These are phyloP conservation scores for Cheumatopsyche charites DNA, from an alignment of 1,140 invertebrate genomes.

Conservation along the genomic window DNA sequence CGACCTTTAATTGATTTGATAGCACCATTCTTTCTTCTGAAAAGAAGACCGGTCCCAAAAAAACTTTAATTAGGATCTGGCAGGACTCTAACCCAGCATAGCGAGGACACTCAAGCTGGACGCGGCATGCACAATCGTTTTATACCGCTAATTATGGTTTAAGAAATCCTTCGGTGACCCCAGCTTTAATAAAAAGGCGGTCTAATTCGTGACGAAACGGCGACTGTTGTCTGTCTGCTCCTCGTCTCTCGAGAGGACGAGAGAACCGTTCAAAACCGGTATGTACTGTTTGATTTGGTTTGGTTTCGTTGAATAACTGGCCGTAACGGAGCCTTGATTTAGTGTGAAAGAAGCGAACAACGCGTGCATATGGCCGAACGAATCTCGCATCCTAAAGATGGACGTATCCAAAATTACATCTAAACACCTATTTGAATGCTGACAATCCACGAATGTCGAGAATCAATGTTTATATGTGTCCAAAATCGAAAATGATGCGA, in stretches of 20 bases:
- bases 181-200: background rate
- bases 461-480: background rate
- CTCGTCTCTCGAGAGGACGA: background rate
- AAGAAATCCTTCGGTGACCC: no score
- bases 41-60: no score
- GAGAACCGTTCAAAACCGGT: conserved; percentile 32
- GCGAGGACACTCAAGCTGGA: no score
- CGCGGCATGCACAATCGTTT: no score
- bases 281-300: conserved; percentile 40
- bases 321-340: conserved; percentile 23
- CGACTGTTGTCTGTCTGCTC: conserved; percentile 1
- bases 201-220: conserved; percentile 3
- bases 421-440: no score
- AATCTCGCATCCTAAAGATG: background rate
- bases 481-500: background rate
- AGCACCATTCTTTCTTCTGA: no score
- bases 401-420: no score
- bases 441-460: background rate
- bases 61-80: no score
- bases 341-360: conserved; percentile 15
- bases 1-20: no score
- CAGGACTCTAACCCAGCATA: no score
- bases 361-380: background rate
- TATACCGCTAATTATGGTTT: no score
- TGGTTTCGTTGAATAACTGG: conserved; percentile 32